Base-by-base conservation (phyloP, 2,113 vertebrate species). In the Solea solea region DNA sequence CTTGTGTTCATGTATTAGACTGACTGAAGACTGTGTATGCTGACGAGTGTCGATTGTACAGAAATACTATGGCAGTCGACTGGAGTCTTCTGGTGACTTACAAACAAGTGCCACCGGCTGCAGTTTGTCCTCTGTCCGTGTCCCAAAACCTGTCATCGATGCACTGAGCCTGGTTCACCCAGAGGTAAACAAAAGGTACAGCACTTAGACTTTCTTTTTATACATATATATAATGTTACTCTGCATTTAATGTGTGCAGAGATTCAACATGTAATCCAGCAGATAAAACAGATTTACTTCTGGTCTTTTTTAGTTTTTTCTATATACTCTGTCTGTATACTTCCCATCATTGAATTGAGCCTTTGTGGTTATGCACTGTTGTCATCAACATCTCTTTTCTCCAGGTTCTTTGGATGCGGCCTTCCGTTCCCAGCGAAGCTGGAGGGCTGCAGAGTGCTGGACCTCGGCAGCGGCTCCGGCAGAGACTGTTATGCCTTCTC, bases 391-490 rank as follows among this genome's bases (percentile, higher is more conserved):
- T 1, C 9, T 0, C 6, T 34, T 34, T 49, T 46, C 11, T 75
- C 5, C 79, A 98, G 96, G 86, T 96, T 95, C 75, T 96, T 94
- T 0, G 96, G 96, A 16, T 98, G 96, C 0, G 95, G 95, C 9
- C 86, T 96, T 64, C 93, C 95, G 21, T 81, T 96, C 63, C 95
- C 96, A 0, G 94, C 96, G 16, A 90, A 90, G 66, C 80, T 97
- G 28, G 74, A 86, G 0, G 92, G 89, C 0, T 95, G 95, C 83
- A 42, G 72, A 25, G 88, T 97, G 54, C 91, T 96, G 90, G 96
- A 96, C 83, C 89, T 95, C 21, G 95, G 95, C 28, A 95, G 96
- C 0, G 94, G 96, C 45, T 95, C 93, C 0, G 95, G 96, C 53
- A 87, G 94, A 77, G 96, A 96, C 85, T 95, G 93, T 78, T 96